Conservation (phyloP, 1,140 invertebrate genomes). For the Portunus trituberculatus region DNA sequence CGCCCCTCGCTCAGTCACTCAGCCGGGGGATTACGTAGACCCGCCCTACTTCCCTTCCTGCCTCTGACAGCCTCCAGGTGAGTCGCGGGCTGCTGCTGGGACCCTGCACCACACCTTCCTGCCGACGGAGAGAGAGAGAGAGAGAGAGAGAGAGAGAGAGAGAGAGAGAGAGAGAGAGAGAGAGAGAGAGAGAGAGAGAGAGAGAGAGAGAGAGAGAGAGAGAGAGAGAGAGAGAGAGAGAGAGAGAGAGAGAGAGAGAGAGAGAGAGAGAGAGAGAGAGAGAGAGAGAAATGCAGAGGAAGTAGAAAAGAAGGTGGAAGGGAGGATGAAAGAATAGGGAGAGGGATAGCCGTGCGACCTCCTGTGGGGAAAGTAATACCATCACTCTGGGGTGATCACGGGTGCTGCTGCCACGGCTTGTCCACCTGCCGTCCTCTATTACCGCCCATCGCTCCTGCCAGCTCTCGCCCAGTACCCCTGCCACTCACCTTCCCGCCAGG, state of each 20-base stretch:
- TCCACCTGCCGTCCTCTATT: constrained; percentile 9
- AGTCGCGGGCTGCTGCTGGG: neutral
- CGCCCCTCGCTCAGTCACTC: neutral
- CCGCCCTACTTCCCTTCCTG: neutral
- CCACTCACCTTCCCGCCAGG: constrained; percentile 15
- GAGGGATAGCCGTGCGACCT: neutral
- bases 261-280: neutral
- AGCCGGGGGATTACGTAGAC: neutral
- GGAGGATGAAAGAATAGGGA: neutral
- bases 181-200: neutral
- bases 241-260: neutral
- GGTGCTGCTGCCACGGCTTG: constrained; percentile 7
- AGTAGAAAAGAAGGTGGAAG: no score
- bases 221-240: neutral
- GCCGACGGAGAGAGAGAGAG: neutral
- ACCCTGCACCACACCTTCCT: neutral
- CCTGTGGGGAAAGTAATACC: constrained; percentile 18
- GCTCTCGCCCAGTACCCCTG: neutral
- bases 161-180: neutral
- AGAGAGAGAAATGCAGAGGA: neutral
- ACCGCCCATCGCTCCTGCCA: constrained; percentile 16
- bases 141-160: neutral
- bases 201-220: neutral
- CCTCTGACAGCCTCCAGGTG: neutral
- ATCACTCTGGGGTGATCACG: constrained; percentile 2